Percentiles rank a stretch among this genome's conserved stretches.
Conservation (phyloP, 1,140 invertebrate genomes). For the Cyclina sinensis region DNA sequence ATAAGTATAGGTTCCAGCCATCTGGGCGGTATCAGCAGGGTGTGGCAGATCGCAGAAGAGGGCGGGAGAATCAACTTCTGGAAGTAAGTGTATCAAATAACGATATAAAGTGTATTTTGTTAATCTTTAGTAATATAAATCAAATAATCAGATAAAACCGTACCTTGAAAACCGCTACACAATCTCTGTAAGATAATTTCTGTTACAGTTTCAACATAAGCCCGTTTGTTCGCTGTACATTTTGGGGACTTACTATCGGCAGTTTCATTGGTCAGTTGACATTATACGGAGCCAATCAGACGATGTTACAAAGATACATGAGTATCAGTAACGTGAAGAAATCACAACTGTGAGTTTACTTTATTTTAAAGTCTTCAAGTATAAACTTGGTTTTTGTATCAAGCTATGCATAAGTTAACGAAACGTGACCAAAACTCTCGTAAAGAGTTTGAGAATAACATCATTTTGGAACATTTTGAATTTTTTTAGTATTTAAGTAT, state of each 20-base stretch:
- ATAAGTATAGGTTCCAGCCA: constrained; percentile 90
- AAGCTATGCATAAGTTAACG: too few species aligned
- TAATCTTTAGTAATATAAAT: too few species aligned
- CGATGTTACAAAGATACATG: constrained; percentile 80
- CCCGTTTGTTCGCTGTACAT: constrained; percentile 75
- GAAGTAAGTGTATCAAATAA: constrained; percentile 88
- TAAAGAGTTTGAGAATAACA: too few species aligned
- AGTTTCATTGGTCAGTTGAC: constrained; percentile 77
- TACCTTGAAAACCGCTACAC: too few species aligned
- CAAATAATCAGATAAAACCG: too few species aligned
- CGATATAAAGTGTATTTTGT: too few species aligned
- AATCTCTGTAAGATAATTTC: constrained; percentile 35
- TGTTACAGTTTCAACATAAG: constrained; percentile 75
- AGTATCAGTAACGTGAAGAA: constrained; percentile 75
- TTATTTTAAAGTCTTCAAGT: too few species aligned
- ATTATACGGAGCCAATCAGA: constrained; percentile 80
- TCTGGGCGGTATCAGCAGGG: constrained; percentile 89
- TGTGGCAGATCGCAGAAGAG: constrained; percentile 90
- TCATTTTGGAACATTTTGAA: too few species aligned
- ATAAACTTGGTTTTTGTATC: too few species aligned
- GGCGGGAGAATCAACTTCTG: constrained; percentile 91
- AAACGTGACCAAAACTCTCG: too few species aligned
- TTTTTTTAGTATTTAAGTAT: too few species aligned
- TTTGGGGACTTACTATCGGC: constrained; percentile 81
- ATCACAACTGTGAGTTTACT: constrained; percentile 79